Conservation (phyloP, 2,113 vertebrate genomes). For the Parotia lawesii region DNA sequence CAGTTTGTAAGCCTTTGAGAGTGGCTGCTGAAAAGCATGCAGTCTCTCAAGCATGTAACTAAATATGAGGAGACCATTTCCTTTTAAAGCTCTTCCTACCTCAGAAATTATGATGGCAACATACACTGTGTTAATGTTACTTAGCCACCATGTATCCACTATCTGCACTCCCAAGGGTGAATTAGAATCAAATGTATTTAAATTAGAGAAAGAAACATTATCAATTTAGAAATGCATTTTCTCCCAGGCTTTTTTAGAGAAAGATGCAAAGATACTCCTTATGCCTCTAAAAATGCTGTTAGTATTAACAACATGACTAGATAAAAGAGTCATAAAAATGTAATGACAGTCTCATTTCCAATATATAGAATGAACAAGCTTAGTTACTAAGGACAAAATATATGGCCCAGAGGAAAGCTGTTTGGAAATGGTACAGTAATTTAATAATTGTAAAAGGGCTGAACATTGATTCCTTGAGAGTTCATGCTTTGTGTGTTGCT, state of each 20-base stretch:
- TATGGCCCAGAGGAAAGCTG: background rate
- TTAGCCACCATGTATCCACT: background rate
- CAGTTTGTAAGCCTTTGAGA: background rate
- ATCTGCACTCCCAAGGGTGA: background rate
- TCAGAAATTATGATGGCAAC: background rate
- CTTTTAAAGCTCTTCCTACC: background rate
- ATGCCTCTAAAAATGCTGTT: background rate
- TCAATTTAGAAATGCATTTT: constrained; percentile 6
- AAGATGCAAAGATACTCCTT: background rate
- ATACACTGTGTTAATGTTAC: background rate
- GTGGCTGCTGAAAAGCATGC: background rate
- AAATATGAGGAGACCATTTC: background rate
- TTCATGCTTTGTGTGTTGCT: background rate
- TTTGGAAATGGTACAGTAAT: background rate
- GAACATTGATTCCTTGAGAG: background rate
- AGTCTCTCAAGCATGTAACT: background rate
- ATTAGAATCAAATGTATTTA: constrained; percentile 12
- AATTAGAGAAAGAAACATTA: background rate
- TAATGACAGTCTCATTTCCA: background rate
- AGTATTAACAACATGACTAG: background rate
- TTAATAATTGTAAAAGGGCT: background rate
- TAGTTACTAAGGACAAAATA: background rate
- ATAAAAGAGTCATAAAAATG: background rate
- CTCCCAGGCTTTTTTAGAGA: background rate
- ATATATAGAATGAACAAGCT: background rate